Evolutionary conservation across 2,113 vertebrate genomes (phyloP), one percentile per base, ranked within the genome.

Genomic region (Gavialis gangeticus): DNA sequence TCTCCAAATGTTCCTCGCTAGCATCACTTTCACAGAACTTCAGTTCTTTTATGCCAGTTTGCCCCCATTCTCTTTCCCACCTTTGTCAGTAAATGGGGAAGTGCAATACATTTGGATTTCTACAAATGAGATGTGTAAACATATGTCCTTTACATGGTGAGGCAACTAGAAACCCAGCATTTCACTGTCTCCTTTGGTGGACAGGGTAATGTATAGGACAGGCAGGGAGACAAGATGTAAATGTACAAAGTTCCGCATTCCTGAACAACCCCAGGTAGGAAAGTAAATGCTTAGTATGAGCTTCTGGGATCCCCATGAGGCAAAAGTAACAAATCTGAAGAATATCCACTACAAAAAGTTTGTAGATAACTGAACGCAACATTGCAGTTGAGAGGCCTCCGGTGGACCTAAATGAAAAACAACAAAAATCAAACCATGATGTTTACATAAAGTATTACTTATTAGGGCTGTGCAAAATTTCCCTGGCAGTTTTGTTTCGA

Each of bases 241-340:
- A 71, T 37, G 1, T 46, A 22, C 21, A 19, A 54, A 89, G 19
- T 82, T 30, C n/a, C 5, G 2, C 22, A 27, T 66, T 75, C 78
- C 46, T 5, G 78, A 63, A n/a, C 24, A 66, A 34, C 58, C 56
- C 11, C 34, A 85, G 73, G 34, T 79, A 60, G 58, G 80, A 71
- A 63, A 85, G 59, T 2, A 27, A 86, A 25, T 58, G 88, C 80
- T 37, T 34, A 27, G 8, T 34, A 75, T 17, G 73, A 80, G 25
- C 30, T 94, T 34, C 59, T 90, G 85, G 6, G 1, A 11, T 24
- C 46, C 83, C 95, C 46, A 66, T 87, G 92, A 95, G 87, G 62
- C 73, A n/a, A 27, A 89, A 93, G 22, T 17, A 82, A 71, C 59
- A 83, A 86, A 88, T 58, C 37, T 5, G 77, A 87, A 5, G 17